phyloP scores from a whole-genome alignment of 2,888 invertebrate species.

The Agriopis aurantiaria region DNA sequence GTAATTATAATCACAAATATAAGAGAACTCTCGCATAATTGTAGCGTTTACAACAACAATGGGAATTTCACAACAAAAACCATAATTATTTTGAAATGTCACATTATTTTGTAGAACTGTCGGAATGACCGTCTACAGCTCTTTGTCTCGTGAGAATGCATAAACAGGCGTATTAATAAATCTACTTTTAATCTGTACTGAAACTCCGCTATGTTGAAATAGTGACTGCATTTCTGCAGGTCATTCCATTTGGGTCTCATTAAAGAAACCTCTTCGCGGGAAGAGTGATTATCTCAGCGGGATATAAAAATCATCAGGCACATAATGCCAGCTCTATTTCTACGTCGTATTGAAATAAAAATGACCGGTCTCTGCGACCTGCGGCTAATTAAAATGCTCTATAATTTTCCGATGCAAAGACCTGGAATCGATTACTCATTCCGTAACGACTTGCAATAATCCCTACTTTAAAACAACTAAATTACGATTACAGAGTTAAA shows the following conservation, averaged over 20 bases:
- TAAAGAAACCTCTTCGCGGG: slow-evolving; percentile 30
- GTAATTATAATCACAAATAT: slow-evolving; percentile 41
- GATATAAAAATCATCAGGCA: slow-evolving; percentile 30
- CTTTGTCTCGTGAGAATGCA: slow-evolving; percentile 59
- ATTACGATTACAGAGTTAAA: slow-evolving; percentile 8
- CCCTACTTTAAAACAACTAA: slow-evolving; percentile 43
- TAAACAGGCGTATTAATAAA: slow-evolving; percentile 41
- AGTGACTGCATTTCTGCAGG: slow-evolving; percentile 35
- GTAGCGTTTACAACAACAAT: slow-evolving; percentile 45
- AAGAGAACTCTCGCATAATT: slow-evolving; percentile 43
- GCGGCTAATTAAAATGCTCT: slow-evolving; percentile 46
- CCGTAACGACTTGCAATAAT: slow-evolving; percentile 50
- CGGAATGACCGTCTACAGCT: slow-evolving; percentile 33
- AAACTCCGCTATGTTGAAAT: slow-evolving; percentile 7
- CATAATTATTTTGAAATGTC: slow-evolving; percentile 68
- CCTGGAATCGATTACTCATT: slow-evolving; percentile 62
- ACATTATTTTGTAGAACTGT: slow-evolving; percentile 58
- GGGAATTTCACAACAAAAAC: slow-evolving; percentile 42
- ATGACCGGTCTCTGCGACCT: slow-evolving; percentile 25
- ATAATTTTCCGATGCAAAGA: slow-evolving; percentile 50
- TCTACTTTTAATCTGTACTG: slow-evolving; percentile 36
- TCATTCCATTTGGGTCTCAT: slow-evolving; percentile 35
- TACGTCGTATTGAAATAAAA: slow-evolving; percentile 34
- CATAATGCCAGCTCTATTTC: slow-evolving; percentile 25
- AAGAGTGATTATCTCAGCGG: slow-evolving; percentile 38